A percentile compares a stretch with the other conserved stretches of the same genome.
Evolutionary conservation across 2,113 vertebrate genomes (phyloP).

Genomic region (Otocyon megalotis): DNA sequence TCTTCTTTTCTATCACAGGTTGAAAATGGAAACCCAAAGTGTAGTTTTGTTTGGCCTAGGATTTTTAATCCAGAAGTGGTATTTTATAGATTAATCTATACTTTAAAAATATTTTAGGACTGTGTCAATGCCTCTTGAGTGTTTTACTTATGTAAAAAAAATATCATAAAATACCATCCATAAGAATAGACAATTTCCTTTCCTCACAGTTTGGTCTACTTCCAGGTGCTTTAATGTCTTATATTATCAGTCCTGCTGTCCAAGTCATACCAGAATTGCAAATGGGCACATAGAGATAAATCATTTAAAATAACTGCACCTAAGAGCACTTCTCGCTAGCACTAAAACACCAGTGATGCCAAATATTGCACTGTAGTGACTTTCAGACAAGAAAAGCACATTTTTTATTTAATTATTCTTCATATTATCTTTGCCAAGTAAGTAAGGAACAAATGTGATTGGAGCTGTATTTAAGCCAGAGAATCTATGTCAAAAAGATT

Average conservation of each 20-base stretch:
- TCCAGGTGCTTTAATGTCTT: constrained; percentile 37
- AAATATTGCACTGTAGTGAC: neutral
- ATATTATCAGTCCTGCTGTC: neutral
- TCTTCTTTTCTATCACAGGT: neutral
- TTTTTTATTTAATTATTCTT: constrained; percentile 45
- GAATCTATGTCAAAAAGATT: neutral
- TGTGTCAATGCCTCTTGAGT: constrained; percentile 25
- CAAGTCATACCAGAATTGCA: constrained; percentile 7
- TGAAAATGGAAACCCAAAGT: constrained; percentile 54
- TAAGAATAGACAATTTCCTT: constrained; percentile 56
- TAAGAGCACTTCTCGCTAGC: neutral
- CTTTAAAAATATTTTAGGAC: constrained; percentile 51
- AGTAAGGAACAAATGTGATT: neutral
- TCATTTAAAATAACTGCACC: neutral
- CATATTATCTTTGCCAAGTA: neutral
- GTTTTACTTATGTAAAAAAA: constrained; percentile 47
- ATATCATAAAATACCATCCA: constrained; percentile 5
- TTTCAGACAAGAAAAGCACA: neutral
- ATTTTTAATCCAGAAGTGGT: constrained; percentile 65
- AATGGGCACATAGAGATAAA: constrained; percentile 12
- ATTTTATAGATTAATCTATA: constrained; percentile 72
- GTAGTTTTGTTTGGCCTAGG: constrained; percentile 46
- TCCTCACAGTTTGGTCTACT: constrained; percentile 29
- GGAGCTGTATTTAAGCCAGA: neutral
- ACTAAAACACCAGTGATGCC: neutral